Base-by-base conservation (phyloP, 1,140 invertebrate genomes). In the Pachypeltis micranthus region DNA sequence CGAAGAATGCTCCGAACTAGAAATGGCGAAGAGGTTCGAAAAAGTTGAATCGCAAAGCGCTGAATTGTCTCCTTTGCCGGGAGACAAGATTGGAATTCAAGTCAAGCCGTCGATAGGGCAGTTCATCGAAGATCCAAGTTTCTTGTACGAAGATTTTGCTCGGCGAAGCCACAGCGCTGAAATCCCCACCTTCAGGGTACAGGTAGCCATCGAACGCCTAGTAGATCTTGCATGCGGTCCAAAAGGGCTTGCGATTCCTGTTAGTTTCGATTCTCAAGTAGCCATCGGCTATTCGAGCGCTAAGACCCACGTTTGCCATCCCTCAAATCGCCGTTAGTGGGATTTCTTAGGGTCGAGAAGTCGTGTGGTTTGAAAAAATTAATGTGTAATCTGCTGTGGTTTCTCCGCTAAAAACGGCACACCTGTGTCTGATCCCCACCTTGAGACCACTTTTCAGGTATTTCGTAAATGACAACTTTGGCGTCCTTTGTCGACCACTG, bases 131-230 rank as follows among this genome's bases (percentile, higher is more conserved):
- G 89, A 93, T 74, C 79, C 85, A 0, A 80, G 79, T 27, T 93
- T 88, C 72, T 80, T 82, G 24, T 93, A 93, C 71, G 80, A 87
- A 71, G 90, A 93, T 73, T 94, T 93, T 76, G 84, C 86, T 12
- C 85, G 84, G 69, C 78, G 88, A 59, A 80, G 80, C 31, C 78
- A 84, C 67, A 73, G 77, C 14, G 78, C 81, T 60, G 82, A 87
- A 68, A 85, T 88, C 69, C 82, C 85, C 29, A 91, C 88, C 21
- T 91, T 92, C 74, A 81, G 89, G 69, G 85, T 90, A 47, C 78
- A 79, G 72, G 77, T 78, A 68, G 7, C 19, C 19, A 4, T 4
- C 10, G 10, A 21, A 10, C 10, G 47, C 47, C 23, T 10, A 51
- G 47, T 51, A 51, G 47, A 51, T 16, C 47, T n/a, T 21, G 47